These are phyloP conservation scores for Ctenodactylus gundi DNA, from an alignment of 2,113 vertebrate species.

Conservation along the genomic window DNA sequence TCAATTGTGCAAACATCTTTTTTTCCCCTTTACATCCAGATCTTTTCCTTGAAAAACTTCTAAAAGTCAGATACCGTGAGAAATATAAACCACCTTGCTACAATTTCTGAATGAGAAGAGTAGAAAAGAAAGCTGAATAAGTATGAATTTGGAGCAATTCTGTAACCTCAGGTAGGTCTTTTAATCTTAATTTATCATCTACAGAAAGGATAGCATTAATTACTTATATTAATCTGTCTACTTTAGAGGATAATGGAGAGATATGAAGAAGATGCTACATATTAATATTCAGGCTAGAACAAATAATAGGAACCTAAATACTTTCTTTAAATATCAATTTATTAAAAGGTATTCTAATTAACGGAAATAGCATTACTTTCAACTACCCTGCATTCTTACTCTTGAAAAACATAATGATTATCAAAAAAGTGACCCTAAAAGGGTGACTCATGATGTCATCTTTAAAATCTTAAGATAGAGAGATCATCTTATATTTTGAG, in stretches of 20 bases:
- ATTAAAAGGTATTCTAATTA: neutral
- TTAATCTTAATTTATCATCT: neutral
- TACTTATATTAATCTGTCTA: neutral
- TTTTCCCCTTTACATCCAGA: neutral
- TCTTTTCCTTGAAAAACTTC: neutral
- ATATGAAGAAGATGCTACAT: neutral
- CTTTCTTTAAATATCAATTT: neutral
- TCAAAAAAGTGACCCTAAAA: neutral
- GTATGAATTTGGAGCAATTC: neutral
- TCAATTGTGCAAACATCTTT: neutral
- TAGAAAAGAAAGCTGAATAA: neutral
- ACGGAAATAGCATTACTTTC: neutral
- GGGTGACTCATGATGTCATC: neutral
- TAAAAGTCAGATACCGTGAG: neutral
- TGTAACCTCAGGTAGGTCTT: neutral
- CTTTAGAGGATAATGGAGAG: neutral
- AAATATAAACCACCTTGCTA: neutral
- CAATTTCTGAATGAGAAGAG: neutral
- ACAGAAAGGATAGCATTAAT: neutral
- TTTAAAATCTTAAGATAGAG: neutral
- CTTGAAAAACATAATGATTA: neutral
- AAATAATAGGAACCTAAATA: neutral
- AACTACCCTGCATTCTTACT: neutral
- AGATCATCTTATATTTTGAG: neutral
- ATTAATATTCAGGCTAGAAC: neutral